Evolutionary conservation across 1,140 invertebrate genomes (phyloP).

Genomic region (Acromyrmex echinatior): DNA sequence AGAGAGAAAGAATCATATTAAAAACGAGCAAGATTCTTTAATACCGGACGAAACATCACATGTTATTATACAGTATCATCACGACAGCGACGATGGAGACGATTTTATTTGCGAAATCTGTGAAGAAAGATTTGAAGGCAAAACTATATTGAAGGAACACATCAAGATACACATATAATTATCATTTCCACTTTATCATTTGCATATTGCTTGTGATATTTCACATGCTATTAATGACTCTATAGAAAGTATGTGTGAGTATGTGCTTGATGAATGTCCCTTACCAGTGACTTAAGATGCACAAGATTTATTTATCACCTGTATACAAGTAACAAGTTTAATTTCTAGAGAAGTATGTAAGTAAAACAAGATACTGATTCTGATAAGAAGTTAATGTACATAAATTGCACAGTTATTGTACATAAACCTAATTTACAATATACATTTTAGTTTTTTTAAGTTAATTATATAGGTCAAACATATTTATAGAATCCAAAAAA

Average conservation of each 20-base stretch:
- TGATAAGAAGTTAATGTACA: conserved; percentile 15
- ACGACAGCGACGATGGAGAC: conserved; percentile 74
- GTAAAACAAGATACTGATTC: neutral
- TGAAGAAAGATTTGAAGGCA: conserved; percentile 82
- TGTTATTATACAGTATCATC: conserved; percentile 73
- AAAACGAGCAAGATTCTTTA: conserved; percentile 68
- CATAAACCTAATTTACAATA: neutral
- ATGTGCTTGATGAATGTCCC: neutral
- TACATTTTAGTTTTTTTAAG: neutral
- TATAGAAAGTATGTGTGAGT: conserved; percentile 39
- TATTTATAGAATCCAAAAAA: neutral
- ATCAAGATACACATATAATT: conserved; percentile 85
- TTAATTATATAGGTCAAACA: neutral
- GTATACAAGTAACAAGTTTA: neutral
- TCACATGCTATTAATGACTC: conserved; percentile 55
- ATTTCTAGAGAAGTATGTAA: neutral
- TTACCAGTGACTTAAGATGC: conserved; percentile 20
- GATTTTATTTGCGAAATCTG: conserved; percentile 83
- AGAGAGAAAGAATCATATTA: conserved; percentile 54
- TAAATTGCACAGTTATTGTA: conserved; percentile 5
- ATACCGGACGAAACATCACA: conserved; percentile 61
- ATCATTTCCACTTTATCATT: conserved; percentile 57
- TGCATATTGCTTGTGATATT: conserved; percentile 71
- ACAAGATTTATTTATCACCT: neutral
- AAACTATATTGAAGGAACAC: conserved; percentile 83